Evolutionary conservation across 2,888 invertebrate genomes (phyloP), one percentile per base, ranked within the genome.

Genomic region (Alcis repandata): DNA sequence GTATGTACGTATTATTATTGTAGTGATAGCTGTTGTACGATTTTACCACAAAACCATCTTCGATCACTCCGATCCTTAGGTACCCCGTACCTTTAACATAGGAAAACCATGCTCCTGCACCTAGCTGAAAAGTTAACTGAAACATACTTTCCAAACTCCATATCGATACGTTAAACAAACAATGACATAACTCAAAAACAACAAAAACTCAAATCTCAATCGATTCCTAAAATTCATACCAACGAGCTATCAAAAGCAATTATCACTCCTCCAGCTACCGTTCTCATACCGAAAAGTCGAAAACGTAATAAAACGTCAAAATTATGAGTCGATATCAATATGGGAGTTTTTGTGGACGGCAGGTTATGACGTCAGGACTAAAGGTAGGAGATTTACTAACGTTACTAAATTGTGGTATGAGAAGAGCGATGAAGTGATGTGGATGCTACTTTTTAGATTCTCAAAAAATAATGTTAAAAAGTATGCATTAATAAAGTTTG

Each of bases 271-370:
- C 62, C 51, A 46, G 83, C 87, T 86, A 85, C 86, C 78, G 85
- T 83, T 79, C 80, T 78, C 79, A 80, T 70, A 71, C 61, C 36
- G 19, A 65, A 69, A 72, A 72, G 67, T 65, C 70, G 17, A 15
- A 19, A 48, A 51, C 33, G 11, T 49, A 32, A 80, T 88, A 87
- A 87, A 87, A 78, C 67, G 71, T 53, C 69, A 74, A 78, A 84
- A 78, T 83, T 85, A 86, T 83, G 84, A 79, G 73, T 71, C 69
- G 73, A 68, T 79, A 79, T 82, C 80, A 79, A 85, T 84, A 78
- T 66, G 67, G 49, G 58, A 32, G 70, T 79, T 79, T 81, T 82
- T 79, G 74, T 78, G 48, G 59, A 49, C 38, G 19, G 13, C 27
- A 49, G 59, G 68, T 69, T 72, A 76, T 77, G 81, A 82, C 82